Evolutionary conservation across 2,888 invertebrate genomes (phyloP).

Genomic region (Dorcus parallelipipedus): DNA sequence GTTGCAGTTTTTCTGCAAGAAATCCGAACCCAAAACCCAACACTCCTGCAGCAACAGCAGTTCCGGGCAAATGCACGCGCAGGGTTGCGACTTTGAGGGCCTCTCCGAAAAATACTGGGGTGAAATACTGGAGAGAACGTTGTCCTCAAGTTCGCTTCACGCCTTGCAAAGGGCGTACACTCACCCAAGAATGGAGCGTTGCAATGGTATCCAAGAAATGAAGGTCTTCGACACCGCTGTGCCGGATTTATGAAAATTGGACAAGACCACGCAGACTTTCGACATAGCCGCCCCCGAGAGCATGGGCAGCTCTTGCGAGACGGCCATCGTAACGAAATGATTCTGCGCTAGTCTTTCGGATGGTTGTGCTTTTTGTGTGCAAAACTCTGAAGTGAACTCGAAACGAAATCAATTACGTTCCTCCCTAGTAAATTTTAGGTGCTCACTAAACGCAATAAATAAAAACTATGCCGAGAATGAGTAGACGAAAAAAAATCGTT

Average conservation of each 20-base stretch:
- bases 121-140: constrained; percentile 74
- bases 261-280: constrained; percentile 49
- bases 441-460: background rate
- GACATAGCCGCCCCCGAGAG: constrained; percentile 33
- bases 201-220: constrained; percentile 46
- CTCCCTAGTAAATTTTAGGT: background rate
- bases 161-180: constrained; percentile 49
- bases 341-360: constrained; percentile 16
- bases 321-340: constrained; percentile 17
- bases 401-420: background rate
- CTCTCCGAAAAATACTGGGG: constrained; percentile 57
- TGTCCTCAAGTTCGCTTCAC: constrained; percentile 72
- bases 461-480: no score
- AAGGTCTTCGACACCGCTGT: constrained; percentile 42
- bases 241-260: constrained; percentile 50
- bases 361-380: background rate
- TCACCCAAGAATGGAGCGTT: constrained; percentile 37
- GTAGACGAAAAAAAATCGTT: no score
- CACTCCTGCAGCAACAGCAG: constrained; percentile 40
- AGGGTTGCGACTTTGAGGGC: constrained; percentile 54
- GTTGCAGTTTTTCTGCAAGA: constrained; percentile 41
- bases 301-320: constrained; percentile 41
- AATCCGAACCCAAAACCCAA: constrained; percentile 28
- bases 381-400: no score
- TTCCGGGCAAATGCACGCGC: constrained; percentile 35